These are phyloP conservation scores for Gastrophryne carolinensis DNA, from an alignment of 2,797 vertebrate species.

Conservation along the genomic window DNA sequence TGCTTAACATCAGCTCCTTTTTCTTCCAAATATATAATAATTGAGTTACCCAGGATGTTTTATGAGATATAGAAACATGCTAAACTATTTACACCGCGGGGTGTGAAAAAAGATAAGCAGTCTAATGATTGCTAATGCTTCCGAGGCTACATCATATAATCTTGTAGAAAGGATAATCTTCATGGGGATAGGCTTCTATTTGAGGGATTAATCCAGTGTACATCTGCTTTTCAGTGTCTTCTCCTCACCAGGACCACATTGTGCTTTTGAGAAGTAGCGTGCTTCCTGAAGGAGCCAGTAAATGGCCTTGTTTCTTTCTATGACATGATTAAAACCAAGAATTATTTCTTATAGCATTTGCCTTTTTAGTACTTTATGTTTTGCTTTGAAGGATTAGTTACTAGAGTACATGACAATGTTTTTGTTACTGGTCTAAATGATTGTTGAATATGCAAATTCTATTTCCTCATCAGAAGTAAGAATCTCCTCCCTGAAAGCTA, in stretches of 20 bases:
- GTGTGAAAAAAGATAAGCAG: conserved; percentile 54
- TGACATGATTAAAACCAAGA: no score
- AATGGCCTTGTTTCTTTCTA: not conserved
- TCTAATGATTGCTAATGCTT: conserved; percentile 50
- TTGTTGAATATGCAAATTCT: no score
- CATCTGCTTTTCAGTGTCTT: conserved; percentile 9
- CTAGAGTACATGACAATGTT: no score
- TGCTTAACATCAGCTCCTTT: no score
- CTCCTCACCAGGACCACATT: not conserved
- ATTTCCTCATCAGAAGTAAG: no score
- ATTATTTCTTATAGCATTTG: no score
- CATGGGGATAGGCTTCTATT: conserved; percentile 3
- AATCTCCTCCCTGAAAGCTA: no score
- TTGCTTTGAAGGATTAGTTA: no score
- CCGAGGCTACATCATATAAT: conserved; percentile 28
- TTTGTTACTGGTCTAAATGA: no score
- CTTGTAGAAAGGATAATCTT: conserved; percentile 40
- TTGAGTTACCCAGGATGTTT: not conserved
- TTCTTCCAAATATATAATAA: not conserved
- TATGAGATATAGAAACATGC: not conserved
- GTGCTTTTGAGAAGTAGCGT: not conserved
- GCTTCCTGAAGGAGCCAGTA: not conserved
- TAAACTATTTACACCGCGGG: not conserved
- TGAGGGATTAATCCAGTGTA: conserved; percentile 10
- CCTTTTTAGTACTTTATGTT: no score